phyloP scores from a whole-genome alignment of 2,888 invertebrate species.

The Drosophila meridionalis region DNA sequence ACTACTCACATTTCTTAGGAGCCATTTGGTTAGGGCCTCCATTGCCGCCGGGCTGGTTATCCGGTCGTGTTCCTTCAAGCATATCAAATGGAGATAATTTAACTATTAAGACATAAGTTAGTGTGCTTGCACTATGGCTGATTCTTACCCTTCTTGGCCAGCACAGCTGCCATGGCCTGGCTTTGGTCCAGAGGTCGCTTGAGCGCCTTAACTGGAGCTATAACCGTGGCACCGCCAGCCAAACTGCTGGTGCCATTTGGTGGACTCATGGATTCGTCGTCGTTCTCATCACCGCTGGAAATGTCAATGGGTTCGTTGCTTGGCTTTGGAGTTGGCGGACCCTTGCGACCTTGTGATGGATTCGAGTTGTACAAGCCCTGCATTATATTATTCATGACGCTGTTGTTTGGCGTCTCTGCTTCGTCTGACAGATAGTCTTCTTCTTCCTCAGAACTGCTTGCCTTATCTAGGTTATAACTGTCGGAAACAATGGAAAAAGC shows the following conservation, averaged over 20 bases:
- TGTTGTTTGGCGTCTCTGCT: slow-evolving; percentile 48
- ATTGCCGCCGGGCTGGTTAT: slow-evolving; percentile 10
- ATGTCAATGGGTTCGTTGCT: slow-evolving; percentile 90
- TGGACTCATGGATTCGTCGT: slow-evolving; percentile 83
- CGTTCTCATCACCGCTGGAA: slow-evolving; percentile 90
- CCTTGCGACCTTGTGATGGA: slow-evolving; percentile 70
- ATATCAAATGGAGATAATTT: slow-evolving; percentile 17
- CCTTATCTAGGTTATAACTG: slow-evolving; percentile 87
- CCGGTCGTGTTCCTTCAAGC: slow-evolving; percentile 24
- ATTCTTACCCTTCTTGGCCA: slow-evolving; percentile 58
- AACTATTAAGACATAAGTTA: slow-evolving; percentile 17
- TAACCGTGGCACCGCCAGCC: background rate
- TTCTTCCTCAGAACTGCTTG: slow-evolving; percentile 84
- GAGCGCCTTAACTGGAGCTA: slow-evolving; percentile 19
- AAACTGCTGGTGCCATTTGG: slow-evolving; percentile 47
- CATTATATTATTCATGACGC: slow-evolving; percentile 83
- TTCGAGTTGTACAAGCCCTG: slow-evolving; percentile 85
- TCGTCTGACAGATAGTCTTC: slow-evolving; percentile 81
- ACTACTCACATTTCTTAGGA: slow-evolving; percentile 48
- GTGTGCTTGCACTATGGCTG: background rate
- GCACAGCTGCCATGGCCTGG: background rate
- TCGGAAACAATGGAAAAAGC: slow-evolving; percentile 91
- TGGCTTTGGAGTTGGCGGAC: slow-evolving; percentile 25
- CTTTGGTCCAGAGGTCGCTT: slow-evolving; percentile 40
- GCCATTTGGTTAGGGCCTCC: background rate